phyloP scores from a whole-genome alignment of 1,140 invertebrate genomes.

The Ceratoteleas bidentatus region DNA sequence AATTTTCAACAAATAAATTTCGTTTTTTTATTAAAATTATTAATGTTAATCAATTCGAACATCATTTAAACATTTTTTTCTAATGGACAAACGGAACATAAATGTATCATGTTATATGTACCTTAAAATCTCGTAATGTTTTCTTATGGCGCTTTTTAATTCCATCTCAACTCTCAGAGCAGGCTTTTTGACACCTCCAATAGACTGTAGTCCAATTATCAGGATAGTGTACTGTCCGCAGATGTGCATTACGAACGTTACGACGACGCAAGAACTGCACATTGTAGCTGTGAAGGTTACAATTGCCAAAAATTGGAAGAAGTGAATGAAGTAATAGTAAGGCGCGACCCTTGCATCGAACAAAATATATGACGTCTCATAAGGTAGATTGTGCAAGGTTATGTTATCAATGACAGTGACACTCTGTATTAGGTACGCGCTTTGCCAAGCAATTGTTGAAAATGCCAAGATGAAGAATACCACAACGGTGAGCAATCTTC shows the following conservation, averaged over 20 bases:
- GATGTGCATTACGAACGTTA: conserved; percentile 5
- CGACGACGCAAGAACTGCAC: conserved; percentile 1
- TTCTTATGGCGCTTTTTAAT: neutral
- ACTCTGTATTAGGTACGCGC: neutral
- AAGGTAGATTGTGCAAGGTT: neutral
- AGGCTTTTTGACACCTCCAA: neutral
- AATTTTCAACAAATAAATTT: too few relatives aligned
- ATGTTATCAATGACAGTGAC: neutral
- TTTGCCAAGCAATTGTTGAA: neutral
- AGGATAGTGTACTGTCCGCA: neutral
- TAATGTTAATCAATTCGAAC: too few relatives aligned
- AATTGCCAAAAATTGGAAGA: neutral
- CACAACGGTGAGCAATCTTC: neutral
- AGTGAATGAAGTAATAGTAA: neutral
- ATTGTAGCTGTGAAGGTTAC: neutral
- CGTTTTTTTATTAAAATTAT: too few relatives aligned
- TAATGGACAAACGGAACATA: too few relatives aligned
- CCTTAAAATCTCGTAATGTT: neutral
- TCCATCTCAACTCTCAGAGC: neutral
- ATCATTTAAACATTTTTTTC: too few relatives aligned
- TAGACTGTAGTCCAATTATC: neutral
- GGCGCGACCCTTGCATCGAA: neutral
- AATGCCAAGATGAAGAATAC: neutral
- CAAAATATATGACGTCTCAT: neutral
- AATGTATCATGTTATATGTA: neutral